These are phyloP conservation scores for Apodemus speciosus DNA, from an alignment of 2,113 vertebrate genomes.

Conservation along the genomic window DNA sequence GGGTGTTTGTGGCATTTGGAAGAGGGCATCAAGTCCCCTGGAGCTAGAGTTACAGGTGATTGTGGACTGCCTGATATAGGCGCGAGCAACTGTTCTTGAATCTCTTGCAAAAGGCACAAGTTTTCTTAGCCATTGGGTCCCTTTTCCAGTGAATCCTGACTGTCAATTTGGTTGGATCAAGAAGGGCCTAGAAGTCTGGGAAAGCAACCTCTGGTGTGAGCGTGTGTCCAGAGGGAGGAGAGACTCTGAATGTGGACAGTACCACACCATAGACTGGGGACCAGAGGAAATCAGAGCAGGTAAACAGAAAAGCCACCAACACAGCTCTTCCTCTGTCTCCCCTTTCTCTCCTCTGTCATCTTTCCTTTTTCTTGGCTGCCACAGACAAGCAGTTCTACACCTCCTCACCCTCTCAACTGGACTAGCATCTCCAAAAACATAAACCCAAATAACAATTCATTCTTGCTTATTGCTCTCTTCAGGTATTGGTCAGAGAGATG, in stretches of 20 bases:
- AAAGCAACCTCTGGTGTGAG: neutral
- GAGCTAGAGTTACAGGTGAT: neutral
- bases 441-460: neutral
- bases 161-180: neutral
- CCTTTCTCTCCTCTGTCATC: neutral
- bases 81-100: too few relatives aligned
- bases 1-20: neutral
- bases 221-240: neutral
- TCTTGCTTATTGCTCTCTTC: neutral
- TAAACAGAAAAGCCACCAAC: neutral
- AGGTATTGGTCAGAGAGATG: neutral
- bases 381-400: neutral
- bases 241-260: neutral
- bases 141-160: neutral
- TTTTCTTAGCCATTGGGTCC: neutral
- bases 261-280: too few relatives aligned
- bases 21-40: neutral
- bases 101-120: neutral
- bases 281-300: neutral
- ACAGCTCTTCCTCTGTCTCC: neutral
- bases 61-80: neutral
- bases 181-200: too few relatives aligned
- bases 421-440: neutral
- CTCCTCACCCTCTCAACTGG: neutral
- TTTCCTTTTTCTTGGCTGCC: neutral